phyloP scores from a whole-genome alignment of 2,113 vertebrate genomes.

The Leptosomus discolor region DNA sequence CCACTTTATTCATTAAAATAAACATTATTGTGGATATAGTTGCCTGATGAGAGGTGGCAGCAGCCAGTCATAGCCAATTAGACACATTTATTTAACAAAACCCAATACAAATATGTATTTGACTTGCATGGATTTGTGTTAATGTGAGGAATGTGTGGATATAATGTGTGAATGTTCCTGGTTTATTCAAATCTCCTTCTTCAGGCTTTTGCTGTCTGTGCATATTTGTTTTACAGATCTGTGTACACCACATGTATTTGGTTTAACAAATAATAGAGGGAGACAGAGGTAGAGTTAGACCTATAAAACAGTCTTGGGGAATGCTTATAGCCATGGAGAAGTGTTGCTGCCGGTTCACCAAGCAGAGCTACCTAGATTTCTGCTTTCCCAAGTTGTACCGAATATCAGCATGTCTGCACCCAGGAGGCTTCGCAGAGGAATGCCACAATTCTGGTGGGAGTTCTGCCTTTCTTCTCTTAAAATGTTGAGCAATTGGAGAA shows the following conservation, averaged over 20 bases:
- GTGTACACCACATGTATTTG: neutral
- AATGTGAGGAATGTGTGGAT: neutral
- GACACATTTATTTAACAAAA: slow-evolving; percentile 12
- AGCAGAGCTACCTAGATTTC: neutral
- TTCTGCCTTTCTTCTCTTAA: neutral
- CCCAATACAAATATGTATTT: neutral
- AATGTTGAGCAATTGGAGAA: neutral
- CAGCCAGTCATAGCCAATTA: slow-evolving; percentile 10
- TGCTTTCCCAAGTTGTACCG: neutral
- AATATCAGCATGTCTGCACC: neutral
- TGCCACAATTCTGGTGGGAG: neutral
- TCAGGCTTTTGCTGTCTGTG: neutral
- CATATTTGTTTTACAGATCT: neutral
- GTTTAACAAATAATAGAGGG: neutral
- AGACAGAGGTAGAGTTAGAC: neutral
- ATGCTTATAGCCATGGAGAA: neutral
- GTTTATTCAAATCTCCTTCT: neutral
- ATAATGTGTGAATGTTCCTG: neutral
- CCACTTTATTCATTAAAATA: slow-evolving; percentile 8
- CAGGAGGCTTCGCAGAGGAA: neutral
- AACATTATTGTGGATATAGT: slow-evolving; percentile 6
- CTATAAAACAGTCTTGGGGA: neutral
- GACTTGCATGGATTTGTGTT: neutral
- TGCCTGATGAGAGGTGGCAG: slow-evolving; percentile 25
- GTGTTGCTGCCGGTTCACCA: neutral